A percentile compares a stretch with the other conserved stretches of the same genome.
Evolutionary conservation across 2,888 invertebrate genomes (phyloP).

Genomic region (Mamestra brassicae): DNA sequence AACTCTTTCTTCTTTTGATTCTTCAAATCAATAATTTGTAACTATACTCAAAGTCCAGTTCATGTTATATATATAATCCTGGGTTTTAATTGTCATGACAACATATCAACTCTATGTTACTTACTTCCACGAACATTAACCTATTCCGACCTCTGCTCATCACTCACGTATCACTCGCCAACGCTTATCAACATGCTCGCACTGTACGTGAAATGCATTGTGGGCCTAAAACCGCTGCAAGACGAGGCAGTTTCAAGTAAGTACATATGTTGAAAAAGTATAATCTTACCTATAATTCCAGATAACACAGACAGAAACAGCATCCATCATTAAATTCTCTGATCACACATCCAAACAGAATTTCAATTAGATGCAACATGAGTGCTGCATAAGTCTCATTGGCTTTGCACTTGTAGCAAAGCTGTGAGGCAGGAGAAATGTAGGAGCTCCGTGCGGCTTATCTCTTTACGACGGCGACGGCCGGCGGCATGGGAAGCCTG

Average conservation of each 20-base stretch:
- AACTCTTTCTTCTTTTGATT: too few relatives aligned
- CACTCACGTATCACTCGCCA: too few relatives aligned
- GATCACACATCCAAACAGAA: neutral
- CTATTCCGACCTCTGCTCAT: too few relatives aligned
- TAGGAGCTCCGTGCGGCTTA: slow-evolving; percentile 71
- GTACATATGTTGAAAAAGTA: neutral
- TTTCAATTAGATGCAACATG: slow-evolving; percentile 35
- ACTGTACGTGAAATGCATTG: too few relatives aligned
- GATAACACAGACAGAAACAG: neutral
- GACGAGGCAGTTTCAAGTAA: neutral
- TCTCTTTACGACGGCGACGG: slow-evolving; percentile 73
- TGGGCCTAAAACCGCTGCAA: neutral
- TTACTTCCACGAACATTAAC: too few relatives aligned
- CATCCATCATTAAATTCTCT: neutral
- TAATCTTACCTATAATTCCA: neutral
- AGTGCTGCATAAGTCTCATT: slow-evolving; percentile 52
- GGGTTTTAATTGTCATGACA: too few relatives aligned
- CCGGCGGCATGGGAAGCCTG: slow-evolving; percentile 62
- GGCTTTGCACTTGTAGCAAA: slow-evolving; percentile 61
- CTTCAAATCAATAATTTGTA: too few relatives aligned
- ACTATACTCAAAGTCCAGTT: too few relatives aligned
- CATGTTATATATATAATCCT: too few relatives aligned
- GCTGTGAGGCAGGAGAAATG: slow-evolving; percentile 68
- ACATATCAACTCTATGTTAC: too few relatives aligned
- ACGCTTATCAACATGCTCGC: too few relatives aligned